These are phyloP conservation scores for Plagodis dolabraria DNA, from an alignment of 2,888 invertebrate species.

Conservation along the genomic window DNA sequence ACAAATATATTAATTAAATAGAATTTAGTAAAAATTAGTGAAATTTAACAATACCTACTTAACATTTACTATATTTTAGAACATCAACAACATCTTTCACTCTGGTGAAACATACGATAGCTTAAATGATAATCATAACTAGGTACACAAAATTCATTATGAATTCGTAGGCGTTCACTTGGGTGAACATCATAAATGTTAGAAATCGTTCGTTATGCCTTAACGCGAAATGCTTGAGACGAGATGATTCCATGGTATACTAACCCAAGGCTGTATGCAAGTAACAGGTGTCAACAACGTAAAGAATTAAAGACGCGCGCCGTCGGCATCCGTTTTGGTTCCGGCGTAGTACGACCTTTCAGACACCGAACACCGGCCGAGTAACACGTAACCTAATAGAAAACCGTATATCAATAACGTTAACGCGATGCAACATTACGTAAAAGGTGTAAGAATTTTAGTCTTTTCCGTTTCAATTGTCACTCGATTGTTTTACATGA, in stretches of 20 bases:
- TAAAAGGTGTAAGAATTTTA: constrained; percentile 80
- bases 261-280: constrained; percentile 48
- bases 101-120: constrained; percentile 73
- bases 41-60: constrained; percentile 84
- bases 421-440: constrained; percentile 80
- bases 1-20: constrained; percentile 86
- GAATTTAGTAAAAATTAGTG: constrained; percentile 85
- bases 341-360: constrained; percentile 17
- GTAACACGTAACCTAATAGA: constrained; percentile 65
- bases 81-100: constrained; percentile 84
- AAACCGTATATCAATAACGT: constrained; percentile 75
- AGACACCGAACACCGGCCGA: constrained; percentile 45
- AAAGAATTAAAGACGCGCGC: constrained; percentile 47
- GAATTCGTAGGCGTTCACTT: constrained; percentile 65
- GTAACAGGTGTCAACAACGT: constrained; percentile 56
- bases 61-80: constrained; percentile 75
- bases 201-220: constrained; percentile 51
- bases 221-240: constrained; percentile 47
- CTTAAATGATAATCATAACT: constrained; percentile 65
- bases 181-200: constrained; percentile 63
- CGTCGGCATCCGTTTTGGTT: constrained; percentile 6
- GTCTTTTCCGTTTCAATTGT: constrained; percentile 83
- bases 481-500: constrained; percentile 77
- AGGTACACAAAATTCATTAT: constrained; percentile 65
- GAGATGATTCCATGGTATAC: constrained; percentile 38